A percentile compares a stretch with the other conserved stretches of the same genome.
phyloP scores from a whole-genome alignment of 2,797 vertebrate species.

The Myripristis murdjan region DNA sequence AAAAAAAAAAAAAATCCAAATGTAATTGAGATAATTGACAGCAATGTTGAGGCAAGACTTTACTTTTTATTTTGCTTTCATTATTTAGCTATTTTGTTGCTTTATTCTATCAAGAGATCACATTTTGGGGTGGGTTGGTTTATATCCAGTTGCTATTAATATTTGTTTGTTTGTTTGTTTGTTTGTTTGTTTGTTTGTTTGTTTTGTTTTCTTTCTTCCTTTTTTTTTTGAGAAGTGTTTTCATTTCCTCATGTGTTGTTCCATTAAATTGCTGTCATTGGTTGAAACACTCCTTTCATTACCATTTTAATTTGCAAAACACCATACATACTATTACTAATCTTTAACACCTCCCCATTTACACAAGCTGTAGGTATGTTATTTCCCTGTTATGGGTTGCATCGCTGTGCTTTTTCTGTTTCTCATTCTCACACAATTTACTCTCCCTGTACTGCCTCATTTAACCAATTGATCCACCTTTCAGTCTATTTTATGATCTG shows the following conservation, averaged over 20 bases:
- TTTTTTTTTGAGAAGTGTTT: conserved; percentile 53
- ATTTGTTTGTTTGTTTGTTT: conserved; percentile 3
- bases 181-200: conserved; percentile 25
- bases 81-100: conserved; percentile 38
- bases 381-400: conserved; percentile 70
- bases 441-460: conserved; percentile 84
- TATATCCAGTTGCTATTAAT: conserved; percentile 38
- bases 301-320: conserved; percentile 76
- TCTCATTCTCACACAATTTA: conserved; percentile 83
- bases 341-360: conserved; percentile 79
- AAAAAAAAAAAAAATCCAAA: too few species aligned
- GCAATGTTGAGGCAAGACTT: conserved; percentile 34
- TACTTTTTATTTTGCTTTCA: conserved; percentile 41
- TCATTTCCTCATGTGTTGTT: conserved; percentile 71
- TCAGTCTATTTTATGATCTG: conserved; percentile 83
- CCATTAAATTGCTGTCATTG: conserved; percentile 71
- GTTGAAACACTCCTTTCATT: conserved; percentile 68
- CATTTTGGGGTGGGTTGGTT: conserved; percentile 65
- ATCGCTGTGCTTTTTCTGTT: conserved; percentile 82
- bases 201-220: conserved; percentile 42
- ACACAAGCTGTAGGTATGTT: conserved; percentile 71
- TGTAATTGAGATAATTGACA: conserved; percentile 22
- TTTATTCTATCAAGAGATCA: conserved; percentile 27
- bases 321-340: conserved; percentile 71
- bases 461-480: conserved; percentile 90